Evolutionary conservation across 2,797 vertebrate species (phyloP), one percentile per base, ranked within the genome.

Genomic region (Alfaro cultratus): DNA sequence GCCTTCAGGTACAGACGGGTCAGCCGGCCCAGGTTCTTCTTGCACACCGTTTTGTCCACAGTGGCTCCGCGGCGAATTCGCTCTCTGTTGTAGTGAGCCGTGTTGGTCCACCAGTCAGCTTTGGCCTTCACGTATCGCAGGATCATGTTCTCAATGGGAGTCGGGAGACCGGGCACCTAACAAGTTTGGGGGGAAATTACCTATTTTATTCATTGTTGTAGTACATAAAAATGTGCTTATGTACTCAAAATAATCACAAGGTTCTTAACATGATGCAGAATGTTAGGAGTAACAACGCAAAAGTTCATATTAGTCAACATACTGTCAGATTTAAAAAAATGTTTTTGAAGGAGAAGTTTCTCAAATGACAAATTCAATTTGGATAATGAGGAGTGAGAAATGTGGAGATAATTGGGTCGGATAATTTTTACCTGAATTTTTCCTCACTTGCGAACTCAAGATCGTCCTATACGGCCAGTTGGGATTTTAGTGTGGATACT

Each of bases 21-120:
- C 91, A 99, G 94, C 39, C 99, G 96, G 13, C 99, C 99, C 93
- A 99, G 91, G 90, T 99, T 99, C 95, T 99, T 99, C 94, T 99
- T 99, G 86, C 99, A 99, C 87, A 99, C 99, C 0, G 99, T 99
- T 94, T 99, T 99, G 94, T 99, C 99, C 21, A 99, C 99, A 0
- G 99, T 99, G 88, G 99, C 99, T 16, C 99, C 99, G 0, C 99
- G 96, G 16, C 99, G 97, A 92, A 99, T 99, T 83, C 99, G 95
- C 92, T 99, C 99, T 51, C 99, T 96, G 90, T 99, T 99, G 94
- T 99, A 99, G 92, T 99, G 99, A 36, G 99, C 99, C 0, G 99
- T 99, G 85, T 99, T 99, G 86, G 99, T 99, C 99, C 99, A 99
- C 99, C 99, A 99, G 91, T 99, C 99, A 47, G 99, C 99, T 94